Percentiles rank a stretch among this genome's conserved stretches.
Conservation (phyloP, 1,140 invertebrate genomes). For the Monochamus saltuarius region DNA sequence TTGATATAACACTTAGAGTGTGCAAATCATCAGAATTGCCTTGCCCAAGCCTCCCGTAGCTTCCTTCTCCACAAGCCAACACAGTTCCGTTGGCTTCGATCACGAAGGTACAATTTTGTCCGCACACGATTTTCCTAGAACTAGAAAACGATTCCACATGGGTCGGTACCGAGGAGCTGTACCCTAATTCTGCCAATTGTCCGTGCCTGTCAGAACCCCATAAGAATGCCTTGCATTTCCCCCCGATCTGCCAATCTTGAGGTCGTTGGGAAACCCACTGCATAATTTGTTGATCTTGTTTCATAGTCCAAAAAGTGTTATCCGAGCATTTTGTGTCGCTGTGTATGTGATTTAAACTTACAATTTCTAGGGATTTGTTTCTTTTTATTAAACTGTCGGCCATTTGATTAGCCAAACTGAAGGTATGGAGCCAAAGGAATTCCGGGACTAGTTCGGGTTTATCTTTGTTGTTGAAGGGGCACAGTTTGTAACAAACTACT, state of each 20-base stretch:
- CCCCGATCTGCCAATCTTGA: constrained; percentile 69
- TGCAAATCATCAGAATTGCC: constrained; percentile 88
- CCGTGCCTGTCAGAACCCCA: constrained; percentile 68
- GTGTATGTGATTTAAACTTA: constrained; percentile 38
- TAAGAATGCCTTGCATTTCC: constrained; percentile 56
- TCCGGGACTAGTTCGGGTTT: constrained; percentile 51
- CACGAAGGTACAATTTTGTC: constrained; percentile 69
- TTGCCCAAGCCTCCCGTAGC: constrained; percentile 89
- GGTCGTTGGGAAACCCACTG: constrained; percentile 63
- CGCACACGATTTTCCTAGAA: constrained; percentile 64
- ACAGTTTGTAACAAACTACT: constrained; percentile 56
- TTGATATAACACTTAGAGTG: constrained; percentile 63
- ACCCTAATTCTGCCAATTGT: constrained; percentile 62
- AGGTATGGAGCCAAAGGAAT: constrained; percentile 63
- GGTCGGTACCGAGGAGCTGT: constrained; percentile 50
- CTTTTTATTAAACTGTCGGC: constrained; percentile 59
- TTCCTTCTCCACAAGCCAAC: constrained; percentile 94
- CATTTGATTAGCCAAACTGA: constrained; percentile 58
- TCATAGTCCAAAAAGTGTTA: constrained; percentile 58
- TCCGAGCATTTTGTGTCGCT: constrained; percentile 46
- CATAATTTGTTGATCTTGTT: constrained; percentile 66
- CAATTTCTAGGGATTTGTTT: constrained; percentile 54
- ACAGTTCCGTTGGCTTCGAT: constrained; percentile 64
- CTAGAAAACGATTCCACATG: constrained; percentile 55
- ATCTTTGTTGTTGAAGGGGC: constrained; percentile 51